These are phyloP conservation scores for Theocolax elegans DNA, from an alignment of 1,140 invertebrate species.

Conservation along the genomic window DNA sequence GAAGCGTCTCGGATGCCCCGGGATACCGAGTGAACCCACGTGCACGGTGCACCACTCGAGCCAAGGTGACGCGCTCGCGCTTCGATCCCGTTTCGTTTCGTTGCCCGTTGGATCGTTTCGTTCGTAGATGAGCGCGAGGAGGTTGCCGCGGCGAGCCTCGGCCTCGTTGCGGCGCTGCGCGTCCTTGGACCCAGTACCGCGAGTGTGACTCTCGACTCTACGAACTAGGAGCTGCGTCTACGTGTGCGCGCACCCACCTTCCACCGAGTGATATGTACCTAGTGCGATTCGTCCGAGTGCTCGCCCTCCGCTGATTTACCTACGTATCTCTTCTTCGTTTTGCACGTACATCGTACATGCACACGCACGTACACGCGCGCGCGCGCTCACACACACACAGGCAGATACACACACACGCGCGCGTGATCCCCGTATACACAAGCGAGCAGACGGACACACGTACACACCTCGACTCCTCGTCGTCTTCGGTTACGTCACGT, in stretches of 20 bases:
- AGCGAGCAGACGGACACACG: no score
- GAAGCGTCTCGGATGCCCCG: background rate
- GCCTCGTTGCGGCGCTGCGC: constrained; percentile 55
- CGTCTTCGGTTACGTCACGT: constrained; percentile 14
- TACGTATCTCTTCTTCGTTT: constrained; percentile 6
- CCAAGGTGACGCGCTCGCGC: no score
- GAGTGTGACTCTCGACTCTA: background rate
- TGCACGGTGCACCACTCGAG: background rate
- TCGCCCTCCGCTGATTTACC: no score
- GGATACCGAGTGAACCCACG: background rate
- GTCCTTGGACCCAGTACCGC: constrained; percentile 56
- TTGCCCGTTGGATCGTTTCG: no score
- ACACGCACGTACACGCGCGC: background rate
- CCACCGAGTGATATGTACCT: no score
- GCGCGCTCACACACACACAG: background rate
- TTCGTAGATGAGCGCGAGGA: no score
- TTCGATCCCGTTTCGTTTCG: no score
- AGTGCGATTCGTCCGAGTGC: no score
- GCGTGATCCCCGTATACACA: background rate
- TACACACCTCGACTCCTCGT: no score
- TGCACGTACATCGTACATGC: no score
- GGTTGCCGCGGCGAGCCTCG: constrained; percentile 36
- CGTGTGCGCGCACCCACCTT: no score
- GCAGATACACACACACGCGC: background rate
- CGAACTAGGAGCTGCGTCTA: background rate